Evolutionary conservation across 2,113 vertebrate genomes (phyloP).

Genomic region (Cisticola juncidis): DNA sequence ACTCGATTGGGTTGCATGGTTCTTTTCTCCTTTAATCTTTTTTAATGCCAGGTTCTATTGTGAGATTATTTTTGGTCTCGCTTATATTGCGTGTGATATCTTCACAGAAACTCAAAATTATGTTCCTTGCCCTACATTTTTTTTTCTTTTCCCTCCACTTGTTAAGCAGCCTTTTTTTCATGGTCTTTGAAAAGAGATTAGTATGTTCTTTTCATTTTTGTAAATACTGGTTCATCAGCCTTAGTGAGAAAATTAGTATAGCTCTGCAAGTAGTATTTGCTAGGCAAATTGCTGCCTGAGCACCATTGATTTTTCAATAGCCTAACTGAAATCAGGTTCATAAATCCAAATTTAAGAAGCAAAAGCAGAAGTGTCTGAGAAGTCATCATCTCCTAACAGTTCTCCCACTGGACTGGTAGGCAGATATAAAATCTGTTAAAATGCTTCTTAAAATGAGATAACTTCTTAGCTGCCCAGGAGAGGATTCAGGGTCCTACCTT

Average conservation of each 20-base stretch:
- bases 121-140: slow-evolving; percentile 1
- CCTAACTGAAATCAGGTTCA: not conserved
- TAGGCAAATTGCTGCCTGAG: slow-evolving; percentile 20
- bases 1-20: not conserved
- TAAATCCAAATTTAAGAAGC: not conserved
- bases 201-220: slow-evolving; percentile 11
- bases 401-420: not conserved
- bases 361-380: not conserved
- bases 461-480: not conserved
- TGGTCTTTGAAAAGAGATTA: slow-evolving; percentile 32
- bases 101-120: slow-evolving; percentile 20
- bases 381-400: not conserved
- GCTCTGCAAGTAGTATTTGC: not conserved
- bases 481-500: not conserved
- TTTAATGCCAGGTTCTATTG: slow-evolving; percentile 2
- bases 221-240: slow-evolving; percentile 23
- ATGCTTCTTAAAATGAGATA: not conserved
- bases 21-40: slow-evolving; percentile 10
- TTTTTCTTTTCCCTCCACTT: not conserved
- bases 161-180: not conserved
- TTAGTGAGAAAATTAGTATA: slow-evolving; percentile 15
- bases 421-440: not conserved
- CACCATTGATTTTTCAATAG: not conserved
- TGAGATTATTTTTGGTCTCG: not conserved
- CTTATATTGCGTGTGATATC: not conserved